phyloP scores from a whole-genome alignment of 2,797 vertebrate genomes.

The Hafferia zeledoni region DNA sequence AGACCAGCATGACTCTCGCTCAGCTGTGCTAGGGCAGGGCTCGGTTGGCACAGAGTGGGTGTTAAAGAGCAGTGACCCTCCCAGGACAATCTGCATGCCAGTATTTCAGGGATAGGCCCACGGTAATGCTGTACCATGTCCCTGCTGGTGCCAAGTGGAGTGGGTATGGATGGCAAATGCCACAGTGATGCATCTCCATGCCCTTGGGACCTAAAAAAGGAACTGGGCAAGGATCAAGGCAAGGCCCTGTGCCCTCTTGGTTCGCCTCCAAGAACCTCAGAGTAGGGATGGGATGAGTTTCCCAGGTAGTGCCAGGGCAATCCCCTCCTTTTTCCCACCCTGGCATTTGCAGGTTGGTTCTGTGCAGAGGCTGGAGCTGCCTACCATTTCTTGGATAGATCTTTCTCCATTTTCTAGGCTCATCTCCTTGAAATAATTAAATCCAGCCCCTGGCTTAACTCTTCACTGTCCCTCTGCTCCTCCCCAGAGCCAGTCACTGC shows the following conservation, averaged over 20 bases:
- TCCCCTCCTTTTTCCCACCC: neutral
- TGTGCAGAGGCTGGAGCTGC: neutral
- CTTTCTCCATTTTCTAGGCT: neutral
- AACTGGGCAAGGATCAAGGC: neutral
- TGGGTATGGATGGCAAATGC: neutral
- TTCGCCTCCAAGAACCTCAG: neutral
- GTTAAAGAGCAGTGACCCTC: neutral
- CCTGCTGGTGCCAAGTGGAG: neutral
- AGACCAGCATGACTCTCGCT: neutral
- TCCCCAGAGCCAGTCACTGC: neutral
- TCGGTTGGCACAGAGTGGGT: neutral
- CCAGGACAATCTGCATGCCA: neutral
- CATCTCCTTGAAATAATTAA: neutral
- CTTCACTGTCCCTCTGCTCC: neutral
- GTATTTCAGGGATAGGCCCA: neutral
- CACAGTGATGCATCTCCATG: neutral
- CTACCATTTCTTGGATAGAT: neutral
- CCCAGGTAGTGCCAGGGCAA: neutral
- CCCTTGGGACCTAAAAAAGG: neutral
- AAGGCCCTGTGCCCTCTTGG: neutral
- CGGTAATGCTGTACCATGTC: rapidly evolving
- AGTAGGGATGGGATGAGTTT: neutral
- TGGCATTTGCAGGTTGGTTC: neutral
- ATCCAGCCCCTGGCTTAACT: neutral
- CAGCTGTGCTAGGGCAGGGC: neutral